Conservation (phyloP, 1,140 invertebrate genomes). For the Hesperophylax magnus region DNA sequence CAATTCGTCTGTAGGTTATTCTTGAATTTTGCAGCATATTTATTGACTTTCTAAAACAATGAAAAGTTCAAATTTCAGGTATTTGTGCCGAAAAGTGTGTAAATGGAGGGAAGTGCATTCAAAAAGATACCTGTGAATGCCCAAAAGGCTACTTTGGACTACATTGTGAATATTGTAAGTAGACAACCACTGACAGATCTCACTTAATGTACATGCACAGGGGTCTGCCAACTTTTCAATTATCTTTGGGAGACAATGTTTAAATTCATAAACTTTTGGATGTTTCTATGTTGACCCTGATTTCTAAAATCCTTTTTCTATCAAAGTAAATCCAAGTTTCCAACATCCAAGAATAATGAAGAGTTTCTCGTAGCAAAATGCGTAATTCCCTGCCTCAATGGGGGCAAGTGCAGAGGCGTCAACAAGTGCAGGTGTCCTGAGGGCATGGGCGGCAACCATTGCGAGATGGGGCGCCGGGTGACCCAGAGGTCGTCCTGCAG, state of each 20-base stretch:
- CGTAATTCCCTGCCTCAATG: constrained; percentile 89
- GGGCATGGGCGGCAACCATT: constrained; percentile 87
- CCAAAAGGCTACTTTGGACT: constrained; percentile 91
- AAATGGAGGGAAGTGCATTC: constrained; percentile 95
- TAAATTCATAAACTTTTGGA: too few relatives aligned
- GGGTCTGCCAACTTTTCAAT: too few relatives aligned
- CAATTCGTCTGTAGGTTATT: background rate
- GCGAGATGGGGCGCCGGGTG: constrained; percentile 82
- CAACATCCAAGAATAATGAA: background rate
- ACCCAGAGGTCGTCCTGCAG: constrained; percentile 78
- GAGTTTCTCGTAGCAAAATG: constrained; percentile 80
- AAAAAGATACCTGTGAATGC: constrained; percentile 93
- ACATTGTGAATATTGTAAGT: constrained; percentile 92
- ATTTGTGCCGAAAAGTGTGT: constrained; percentile 92
- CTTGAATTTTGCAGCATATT: constrained; percentile 40
- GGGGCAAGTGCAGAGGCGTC: constrained; percentile 86
- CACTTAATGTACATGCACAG: too few relatives aligned
- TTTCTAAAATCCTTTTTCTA: too few relatives aligned
- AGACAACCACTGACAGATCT: background rate
- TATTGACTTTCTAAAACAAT: constrained; percentile 33
- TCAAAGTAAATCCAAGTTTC: too few relatives aligned
- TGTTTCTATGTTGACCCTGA: too few relatives aligned
- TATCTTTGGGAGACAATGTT: too few relatives aligned
- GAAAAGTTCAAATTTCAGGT: constrained; percentile 72
- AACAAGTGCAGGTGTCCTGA: constrained; percentile 87